Percentiles rank a stretch among this genome's conserved stretches.
These are phyloP conservation scores for Cataglyphis altisquamis DNA, from an alignment of 2,888 invertebrate genomes.

Conservation along the genomic window DNA sequence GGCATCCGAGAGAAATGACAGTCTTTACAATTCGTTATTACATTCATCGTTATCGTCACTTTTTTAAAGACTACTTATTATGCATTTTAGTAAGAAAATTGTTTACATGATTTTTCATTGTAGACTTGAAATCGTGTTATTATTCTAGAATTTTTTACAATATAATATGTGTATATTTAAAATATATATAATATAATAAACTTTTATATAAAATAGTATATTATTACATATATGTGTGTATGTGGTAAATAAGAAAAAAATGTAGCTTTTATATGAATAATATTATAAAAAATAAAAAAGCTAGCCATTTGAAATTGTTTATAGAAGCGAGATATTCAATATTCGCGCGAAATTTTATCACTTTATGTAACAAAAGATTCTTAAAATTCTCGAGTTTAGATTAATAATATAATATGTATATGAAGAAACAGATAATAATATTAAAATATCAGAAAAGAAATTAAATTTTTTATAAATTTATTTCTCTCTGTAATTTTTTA, in stretches of 20 bases:
- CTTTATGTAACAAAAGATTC: neutral
- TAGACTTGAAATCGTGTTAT: neutral
- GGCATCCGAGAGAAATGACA: neutral
- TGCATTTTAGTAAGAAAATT: neutral
- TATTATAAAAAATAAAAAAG: neutral
- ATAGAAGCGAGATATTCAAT: neutral
- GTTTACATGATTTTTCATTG: neutral
- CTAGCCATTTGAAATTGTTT: neutral
- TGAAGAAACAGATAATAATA: neutral
- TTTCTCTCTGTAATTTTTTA: neutral
- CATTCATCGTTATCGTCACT: neutral
- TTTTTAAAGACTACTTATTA: neutral
- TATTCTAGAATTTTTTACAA: neutral
- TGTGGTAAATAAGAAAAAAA: neutral
- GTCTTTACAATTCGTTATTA: conserved; percentile 9
- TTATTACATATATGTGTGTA: neutral
- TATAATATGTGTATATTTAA: neutral
- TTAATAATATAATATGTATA: neutral
- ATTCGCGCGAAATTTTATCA: neutral
- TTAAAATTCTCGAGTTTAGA: neutral
- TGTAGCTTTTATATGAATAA: neutral
- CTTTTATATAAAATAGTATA: conserved; percentile 2
- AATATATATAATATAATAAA: neutral
- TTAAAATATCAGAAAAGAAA: neutral
- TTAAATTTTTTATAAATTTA: neutral